Evolutionary conservation across 2,888 invertebrate genomes (phyloP).

Genomic region (Torymus auratus): DNA sequence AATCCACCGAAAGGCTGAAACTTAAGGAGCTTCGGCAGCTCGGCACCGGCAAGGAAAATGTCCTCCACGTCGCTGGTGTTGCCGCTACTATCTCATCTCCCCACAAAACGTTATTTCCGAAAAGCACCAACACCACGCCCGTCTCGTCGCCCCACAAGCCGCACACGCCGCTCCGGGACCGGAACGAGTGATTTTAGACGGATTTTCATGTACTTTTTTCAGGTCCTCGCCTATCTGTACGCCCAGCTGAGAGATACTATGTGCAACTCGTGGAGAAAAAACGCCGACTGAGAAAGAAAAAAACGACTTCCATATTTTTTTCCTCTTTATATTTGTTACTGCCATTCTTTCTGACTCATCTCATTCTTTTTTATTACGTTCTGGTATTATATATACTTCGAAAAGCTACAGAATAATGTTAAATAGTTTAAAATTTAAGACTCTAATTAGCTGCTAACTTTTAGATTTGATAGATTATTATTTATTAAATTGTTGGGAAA

Average conservation of each 20-base stretch:
- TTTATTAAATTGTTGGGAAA: conserved; percentile 54
- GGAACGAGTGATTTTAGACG: conserved; percentile 55
- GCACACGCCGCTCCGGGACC: conserved; percentile 56
- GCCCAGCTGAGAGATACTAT: neutral
- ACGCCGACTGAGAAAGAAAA: conserved; percentile 18
- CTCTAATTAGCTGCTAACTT: conserved; percentile 31
- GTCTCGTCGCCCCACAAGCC: conserved; percentile 55
- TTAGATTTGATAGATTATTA: conserved; percentile 47
- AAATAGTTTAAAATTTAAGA: conserved; percentile 43
- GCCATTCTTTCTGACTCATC: conserved; percentile 3
- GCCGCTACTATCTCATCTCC: conserved; percentile 34
- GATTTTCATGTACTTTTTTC: conserved; percentile 26
- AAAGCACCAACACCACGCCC: conserved; percentile 54
- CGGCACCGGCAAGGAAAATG: conserved; percentile 55
- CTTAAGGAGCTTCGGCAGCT: conserved; percentile 42
- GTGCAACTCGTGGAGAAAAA: conserved; percentile 9
- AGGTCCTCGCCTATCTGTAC: conserved; percentile 6
- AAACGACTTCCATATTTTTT: conserved; percentile 8
- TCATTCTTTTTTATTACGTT: conserved; percentile 14
- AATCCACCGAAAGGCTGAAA: conserved; percentile 49
- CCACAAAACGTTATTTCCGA: conserved; percentile 52
- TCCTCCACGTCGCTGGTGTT: conserved; percentile 6
- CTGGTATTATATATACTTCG: conserved; percentile 4
- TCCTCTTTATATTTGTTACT: conserved; percentile 42
- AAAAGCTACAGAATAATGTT: conserved; percentile 29